Evolutionary conservation across 2,797 vertebrate species (phyloP).

Genomic region (Chaunax sp.): DNA sequence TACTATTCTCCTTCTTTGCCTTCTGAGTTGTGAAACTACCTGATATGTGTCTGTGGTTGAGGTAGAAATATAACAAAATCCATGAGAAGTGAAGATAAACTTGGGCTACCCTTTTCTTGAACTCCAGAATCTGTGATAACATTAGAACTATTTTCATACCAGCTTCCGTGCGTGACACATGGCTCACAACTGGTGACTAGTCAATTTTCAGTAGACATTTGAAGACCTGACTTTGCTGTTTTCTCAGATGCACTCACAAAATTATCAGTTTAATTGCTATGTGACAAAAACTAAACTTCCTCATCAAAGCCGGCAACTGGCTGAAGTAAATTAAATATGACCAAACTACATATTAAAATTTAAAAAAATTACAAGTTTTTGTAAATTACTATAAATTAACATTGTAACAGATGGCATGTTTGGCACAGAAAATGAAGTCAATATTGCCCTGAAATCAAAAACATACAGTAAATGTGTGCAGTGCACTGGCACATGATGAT

Average conservation of each 20-base stretch:
- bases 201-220: neutral
- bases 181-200: neutral
- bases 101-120: conserved; percentile 33
- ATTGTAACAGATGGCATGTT: too few species aligned
- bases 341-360: neutral
- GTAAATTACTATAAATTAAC: neutral
- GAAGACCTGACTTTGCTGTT: too few species aligned
- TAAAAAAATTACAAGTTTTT: neutral
- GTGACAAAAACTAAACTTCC: conserved; percentile 1
- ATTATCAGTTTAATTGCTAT: neutral
- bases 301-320: neutral
- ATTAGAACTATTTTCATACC: neutral
- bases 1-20: conserved; percentile 10
- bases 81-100: conserved; percentile 35
- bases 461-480: neutral
- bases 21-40: conserved; percentile 26
- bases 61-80: neutral
- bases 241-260: too few species aligned
- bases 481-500: neutral
- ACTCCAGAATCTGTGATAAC: conserved; percentile 25
- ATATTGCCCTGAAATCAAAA: neutral
- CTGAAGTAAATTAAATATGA: neutral
- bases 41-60: conserved; percentile 12
- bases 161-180: neutral
- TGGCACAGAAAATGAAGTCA: neutral